Evolutionary conservation across 2,888 invertebrate species (phyloP).

Genomic region (Teleogryllus oceanicus): DNA sequence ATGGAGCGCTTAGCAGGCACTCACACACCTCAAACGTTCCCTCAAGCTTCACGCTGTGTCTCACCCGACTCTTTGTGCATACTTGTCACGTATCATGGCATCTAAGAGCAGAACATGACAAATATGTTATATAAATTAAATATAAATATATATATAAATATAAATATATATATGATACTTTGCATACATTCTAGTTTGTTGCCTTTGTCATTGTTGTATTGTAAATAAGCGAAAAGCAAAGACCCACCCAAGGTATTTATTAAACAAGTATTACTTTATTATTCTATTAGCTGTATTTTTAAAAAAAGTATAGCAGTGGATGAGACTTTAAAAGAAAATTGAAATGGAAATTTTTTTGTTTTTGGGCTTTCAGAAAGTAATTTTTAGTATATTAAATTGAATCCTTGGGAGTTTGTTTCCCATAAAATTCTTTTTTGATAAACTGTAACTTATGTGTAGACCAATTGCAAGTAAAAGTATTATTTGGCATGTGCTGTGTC

Average conservation of each 20-base stretch:
- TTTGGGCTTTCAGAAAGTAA: constrained; percentile 29
- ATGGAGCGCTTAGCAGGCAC: background rate
- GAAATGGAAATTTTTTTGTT: constrained; percentile 11
- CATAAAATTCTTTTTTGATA: no score
- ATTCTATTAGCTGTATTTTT: constrained; percentile 23
- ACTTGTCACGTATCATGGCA: constrained; percentile 24
- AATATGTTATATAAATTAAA: constrained; percentile 20
- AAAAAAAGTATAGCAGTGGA: constrained; percentile 22
- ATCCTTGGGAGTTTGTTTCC: background rate
- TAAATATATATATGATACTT: constrained; percentile 27
- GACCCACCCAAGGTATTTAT: constrained; percentile 27
- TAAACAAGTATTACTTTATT: constrained; percentile 31
- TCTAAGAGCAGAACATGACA: constrained; percentile 1
- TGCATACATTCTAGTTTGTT: constrained; percentile 33
- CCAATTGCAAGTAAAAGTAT: no score
- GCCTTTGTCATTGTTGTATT: constrained; percentile 35
- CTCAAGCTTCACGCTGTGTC: constrained; percentile 20
- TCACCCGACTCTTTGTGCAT: constrained; percentile 25
- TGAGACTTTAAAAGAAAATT: constrained; percentile 26
- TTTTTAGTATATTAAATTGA: constrained; percentile 22
- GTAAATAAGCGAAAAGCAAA: constrained; percentile 31
- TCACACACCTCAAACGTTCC: background rate
- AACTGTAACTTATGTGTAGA: no score
- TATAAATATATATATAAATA: constrained; percentile 28
- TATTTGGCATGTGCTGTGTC: no score